Evolutionary conservation across 2,888 invertebrate genomes (phyloP).

Genomic region (Andrena praecox): DNA sequence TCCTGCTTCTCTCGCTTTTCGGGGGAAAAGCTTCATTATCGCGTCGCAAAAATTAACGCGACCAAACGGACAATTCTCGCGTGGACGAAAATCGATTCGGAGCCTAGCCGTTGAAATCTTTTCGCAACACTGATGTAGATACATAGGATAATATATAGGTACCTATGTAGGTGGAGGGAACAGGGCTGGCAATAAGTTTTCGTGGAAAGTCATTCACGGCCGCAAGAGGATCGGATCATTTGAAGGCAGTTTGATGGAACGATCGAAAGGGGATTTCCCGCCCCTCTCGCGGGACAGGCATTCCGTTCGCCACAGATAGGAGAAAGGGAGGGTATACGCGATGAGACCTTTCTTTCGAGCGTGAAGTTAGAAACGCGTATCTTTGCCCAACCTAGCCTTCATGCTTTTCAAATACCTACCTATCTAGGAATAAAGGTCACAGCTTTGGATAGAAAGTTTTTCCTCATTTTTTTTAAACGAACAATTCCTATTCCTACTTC

Average conservation of each 20-base stretch:
- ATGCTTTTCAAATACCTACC: too few relatives aligned
- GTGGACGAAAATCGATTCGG: slow-evolving; percentile 22
- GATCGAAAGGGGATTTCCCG: slow-evolving; percentile 24
- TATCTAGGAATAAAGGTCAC: too few relatives aligned
- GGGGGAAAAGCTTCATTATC: slow-evolving; percentile 6
- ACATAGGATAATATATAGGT: too few relatives aligned
- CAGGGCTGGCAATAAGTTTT: slow-evolving; percentile 20
- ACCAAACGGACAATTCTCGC: slow-evolving; percentile 2
- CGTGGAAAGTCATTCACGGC: slow-evolving; percentile 16
- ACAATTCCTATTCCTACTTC: too few relatives aligned
- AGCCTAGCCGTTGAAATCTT: slow-evolving; percentile 4
- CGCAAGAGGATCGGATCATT: slow-evolving; percentile 3
- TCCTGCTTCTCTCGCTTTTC: not conserved
- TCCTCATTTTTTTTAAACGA: too few relatives aligned
- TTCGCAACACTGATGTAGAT: not conserved
- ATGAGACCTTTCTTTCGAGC: not conserved
- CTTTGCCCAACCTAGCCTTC: not conserved
- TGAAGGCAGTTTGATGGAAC: slow-evolving; percentile 17
- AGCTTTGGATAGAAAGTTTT: too few relatives aligned
- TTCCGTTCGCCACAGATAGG: slow-evolving; percentile 4
- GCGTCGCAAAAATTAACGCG: not conserved
- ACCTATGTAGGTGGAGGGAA: not conserved
- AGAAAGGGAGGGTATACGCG: not conserved
- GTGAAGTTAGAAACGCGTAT: not conserved
- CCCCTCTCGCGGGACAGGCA: not conserved